Base-by-base conservation (phyloP, 1,140 invertebrate species). In the Eriosoma lanigerum region DNA sequence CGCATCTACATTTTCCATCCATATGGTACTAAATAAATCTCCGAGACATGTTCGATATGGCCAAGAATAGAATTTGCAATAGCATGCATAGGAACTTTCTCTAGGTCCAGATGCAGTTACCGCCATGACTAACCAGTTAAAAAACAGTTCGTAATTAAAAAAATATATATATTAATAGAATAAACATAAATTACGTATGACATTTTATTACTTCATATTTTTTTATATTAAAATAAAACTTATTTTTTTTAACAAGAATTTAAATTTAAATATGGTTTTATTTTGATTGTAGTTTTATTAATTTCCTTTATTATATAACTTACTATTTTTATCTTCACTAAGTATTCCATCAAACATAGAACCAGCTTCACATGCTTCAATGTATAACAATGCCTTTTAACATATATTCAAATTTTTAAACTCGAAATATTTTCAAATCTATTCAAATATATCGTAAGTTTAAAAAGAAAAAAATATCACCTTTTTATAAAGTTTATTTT, bases 331-430 rank as follows among this genome's bases (percentile, higher is more conserved):
- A 82, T 90, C 85, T n/a, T 86, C 84, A 0, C 87, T 85, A n/a
- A 91, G 84, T 26, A 90, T 82, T 38, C 86, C 85, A 56, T 89
- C 84, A 84, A 92, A 92, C 89, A 92, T 91, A 1, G 90, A 91
- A 10, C 91, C 91, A 38, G 89, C 89, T 84, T 91, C 88, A 85
- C 90, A 92, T 5, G 91, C 89, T 84, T 92, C 90, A 81, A 92
- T 83, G 84, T 92, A 92, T 60, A 92, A 85, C 17, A 90, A 87
- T 85, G 90, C 83, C 88, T 78, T n/a, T 38, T 38, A 38, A n/a
- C n/a, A 38, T n/a, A n/a, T n/a, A 38, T 38, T 38, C 32, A 38
- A 38, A 4, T 38, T 38, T 38, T n/a, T n/a, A n/a, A n/a, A 38
- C 8, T 38, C 32, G 32, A 38, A 3, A 38, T 4, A 8, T 38